phyloP scores from a whole-genome alignment of 2,797 vertebrate species.

The Sorex maritimensis region DNA sequence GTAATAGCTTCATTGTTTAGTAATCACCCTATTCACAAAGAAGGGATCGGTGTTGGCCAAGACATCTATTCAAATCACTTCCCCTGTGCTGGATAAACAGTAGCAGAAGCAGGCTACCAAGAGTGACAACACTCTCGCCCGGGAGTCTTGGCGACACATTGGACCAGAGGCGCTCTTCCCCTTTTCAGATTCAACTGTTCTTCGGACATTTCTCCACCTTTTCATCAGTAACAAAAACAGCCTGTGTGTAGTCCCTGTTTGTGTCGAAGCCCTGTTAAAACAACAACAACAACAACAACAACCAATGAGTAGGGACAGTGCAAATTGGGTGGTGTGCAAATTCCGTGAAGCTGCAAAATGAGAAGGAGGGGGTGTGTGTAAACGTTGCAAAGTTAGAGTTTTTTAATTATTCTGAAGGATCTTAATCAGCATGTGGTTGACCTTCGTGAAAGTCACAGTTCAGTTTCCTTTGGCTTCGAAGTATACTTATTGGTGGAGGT shows the following conservation, averaged over 20 bases:
- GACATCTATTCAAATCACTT: constrained; percentile 85
- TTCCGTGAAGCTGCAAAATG: fast-evolving
- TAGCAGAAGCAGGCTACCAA: constrained; percentile 77
- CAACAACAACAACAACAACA: too few relatives aligned
- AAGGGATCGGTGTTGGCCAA: constrained; percentile 85
- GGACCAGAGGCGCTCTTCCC: constrained; percentile 22
- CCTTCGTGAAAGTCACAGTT: neutral
- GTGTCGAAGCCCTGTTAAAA: neutral
- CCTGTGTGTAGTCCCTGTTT: neutral
- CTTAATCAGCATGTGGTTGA: neutral
- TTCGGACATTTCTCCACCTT: constrained; percentile 48
- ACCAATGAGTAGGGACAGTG: neutral
- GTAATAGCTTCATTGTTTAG: constrained; percentile 90
- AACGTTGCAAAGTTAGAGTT: neutral
- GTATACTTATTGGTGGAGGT: neutral
- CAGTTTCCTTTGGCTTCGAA: neutral
- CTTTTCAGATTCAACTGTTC: neutral
- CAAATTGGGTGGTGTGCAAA: neutral
- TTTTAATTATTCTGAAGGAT: neutral
- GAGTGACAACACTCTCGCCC: constrained; percentile 69
- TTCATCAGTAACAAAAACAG: constrained; percentile 18
- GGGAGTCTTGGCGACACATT: constrained; percentile 71
- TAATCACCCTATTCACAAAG: constrained; percentile 87
- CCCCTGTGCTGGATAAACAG: constrained; percentile 86
- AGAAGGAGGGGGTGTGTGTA: neutral